phyloP scores from a whole-genome alignment of 1,140 invertebrate genomes.

The Ceratina australensis region DNA sequence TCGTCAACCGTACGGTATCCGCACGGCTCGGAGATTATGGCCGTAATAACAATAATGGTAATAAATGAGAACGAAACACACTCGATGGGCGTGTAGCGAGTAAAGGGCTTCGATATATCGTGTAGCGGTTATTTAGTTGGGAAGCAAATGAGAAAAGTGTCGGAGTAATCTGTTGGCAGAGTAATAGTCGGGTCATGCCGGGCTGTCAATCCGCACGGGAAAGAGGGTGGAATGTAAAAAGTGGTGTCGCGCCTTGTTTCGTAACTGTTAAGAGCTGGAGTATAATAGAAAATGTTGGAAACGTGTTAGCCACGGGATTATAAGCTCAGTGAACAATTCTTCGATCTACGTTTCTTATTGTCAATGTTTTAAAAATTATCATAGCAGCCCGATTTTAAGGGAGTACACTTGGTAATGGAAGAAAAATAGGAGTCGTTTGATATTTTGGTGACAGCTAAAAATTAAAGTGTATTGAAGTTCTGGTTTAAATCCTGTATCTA shows the following conservation, averaged over 20 bases:
- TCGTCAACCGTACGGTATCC: conserved; percentile 54
- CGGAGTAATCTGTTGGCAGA: conserved; percentile 27
- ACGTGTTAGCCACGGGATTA: too few relatives aligned
- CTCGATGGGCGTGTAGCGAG: conserved; percentile 23
- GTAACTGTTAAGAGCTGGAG: not conserved
- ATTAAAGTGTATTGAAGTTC: too few relatives aligned
- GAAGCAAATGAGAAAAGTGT: conserved; percentile 28
- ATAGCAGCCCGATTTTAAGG: too few relatives aligned
- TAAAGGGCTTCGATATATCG: conserved; percentile 21
- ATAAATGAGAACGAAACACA: conserved; percentile 52
- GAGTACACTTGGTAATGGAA: too few relatives aligned
- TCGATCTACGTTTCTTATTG: too few relatives aligned
- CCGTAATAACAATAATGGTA: conserved; percentile 59
- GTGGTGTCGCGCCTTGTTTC: conserved; percentile 28
- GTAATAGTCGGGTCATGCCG: conserved; percentile 18
- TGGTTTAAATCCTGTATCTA: too few relatives aligned
- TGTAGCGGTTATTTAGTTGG: conserved; percentile 39
- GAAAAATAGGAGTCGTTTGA: too few relatives aligned
- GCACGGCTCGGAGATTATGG: conserved; percentile 51
- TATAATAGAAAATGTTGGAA: too few relatives aligned
- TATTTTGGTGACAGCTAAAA: too few relatives aligned
- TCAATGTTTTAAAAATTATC: not conserved
- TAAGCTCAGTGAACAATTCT: too few relatives aligned
- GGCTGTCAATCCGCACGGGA: conserved; percentile 20
- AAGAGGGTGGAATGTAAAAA: conserved; percentile 15